A percentile compares a stretch with the other conserved stretches of the same genome.
These are phyloP conservation scores for Geotrypetes seraphini DNA, from an alignment of 2,797 vertebrate genomes.

Conservation along the genomic window DNA sequence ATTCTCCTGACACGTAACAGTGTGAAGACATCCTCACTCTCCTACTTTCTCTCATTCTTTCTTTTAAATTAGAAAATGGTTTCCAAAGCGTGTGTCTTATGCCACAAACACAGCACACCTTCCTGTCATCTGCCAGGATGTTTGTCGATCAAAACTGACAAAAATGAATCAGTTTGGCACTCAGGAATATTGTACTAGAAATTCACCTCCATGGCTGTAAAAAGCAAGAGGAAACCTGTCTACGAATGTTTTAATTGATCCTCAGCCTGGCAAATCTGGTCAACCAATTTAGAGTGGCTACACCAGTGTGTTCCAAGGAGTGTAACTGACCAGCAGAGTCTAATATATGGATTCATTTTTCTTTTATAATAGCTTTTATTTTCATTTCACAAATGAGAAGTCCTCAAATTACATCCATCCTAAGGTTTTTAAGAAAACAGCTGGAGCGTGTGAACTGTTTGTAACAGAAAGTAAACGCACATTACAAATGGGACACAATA, in stretches of 20 bases:
- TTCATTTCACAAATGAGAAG: conserved; percentile 23
- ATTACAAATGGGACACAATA: conserved; percentile 23
- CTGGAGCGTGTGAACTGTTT: conserved; percentile 21
- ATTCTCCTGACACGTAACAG: conserved; percentile 75
- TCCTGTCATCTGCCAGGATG: conserved; percentile 60
- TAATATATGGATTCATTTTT: conserved; percentile 11
- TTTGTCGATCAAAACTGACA: conserved; percentile 65
- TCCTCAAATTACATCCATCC: conserved; percentile 14
- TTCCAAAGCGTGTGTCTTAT: conserved; percentile 76
- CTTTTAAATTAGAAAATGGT: conserved; percentile 33
- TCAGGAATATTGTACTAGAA: conserved; percentile 89
- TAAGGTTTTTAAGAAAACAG: conserved; percentile 6
- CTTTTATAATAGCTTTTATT: conserved; percentile 23
- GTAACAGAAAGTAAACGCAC: conserved; percentile 14
- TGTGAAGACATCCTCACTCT: conserved; percentile 36
- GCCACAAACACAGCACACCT: conserved; percentile 60
- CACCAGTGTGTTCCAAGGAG: conserved; percentile 26
- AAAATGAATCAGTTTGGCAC: conserved; percentile 83
- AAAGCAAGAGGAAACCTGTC: conserved; percentile 24
- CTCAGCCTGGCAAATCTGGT: conserved; percentile 22
- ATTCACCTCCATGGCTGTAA: conserved; percentile 46
- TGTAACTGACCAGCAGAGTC: conserved; percentile 12
- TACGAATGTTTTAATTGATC: conserved; percentile 23
- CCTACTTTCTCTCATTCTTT: conserved; percentile 9
- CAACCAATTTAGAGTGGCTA: conserved; percentile 20